Base-by-base conservation (phyloP, 2,888 invertebrate species). In the Megalurothrips usitatus region DNA sequence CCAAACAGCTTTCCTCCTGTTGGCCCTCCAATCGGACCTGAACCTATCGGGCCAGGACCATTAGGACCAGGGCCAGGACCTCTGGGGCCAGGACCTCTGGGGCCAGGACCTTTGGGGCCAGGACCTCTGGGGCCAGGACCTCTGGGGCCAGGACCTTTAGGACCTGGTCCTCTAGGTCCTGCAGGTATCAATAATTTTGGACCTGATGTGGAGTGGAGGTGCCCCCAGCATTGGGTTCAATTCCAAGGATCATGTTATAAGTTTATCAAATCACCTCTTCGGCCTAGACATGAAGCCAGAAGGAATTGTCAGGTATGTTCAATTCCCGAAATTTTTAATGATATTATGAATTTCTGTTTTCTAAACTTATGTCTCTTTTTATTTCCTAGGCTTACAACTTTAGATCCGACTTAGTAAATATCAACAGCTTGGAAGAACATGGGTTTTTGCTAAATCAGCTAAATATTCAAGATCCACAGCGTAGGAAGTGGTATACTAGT, bases 211-310 rank as follows among this genome's bases (percentile, higher is more conserved):
- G 85, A 87, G 81, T 83, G 87, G 78, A 85, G 89, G 85, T 98
- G 98, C 87, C 97, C 97, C 0, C 92, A 93, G 81, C 91, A 95
- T 86, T 98, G 98, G 98, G 88, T 93, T n/a, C 91, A 91, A 49
- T 94, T 91, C 86, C 91, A 92, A 83, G 92, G 93, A 82, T 92
- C 93, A 0, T 98, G 98, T 87, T 97, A 96, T 86, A 92, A 95
- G 80, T 98, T 97, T 85, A 94, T 95, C 4, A 94, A 95, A 85
- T 96, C 96, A 9, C 97, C 97, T 0, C 90, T 92, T 84, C 93
- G 92, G 81, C 92, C 92, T 78, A 92, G 93, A 85, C 92, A 92
- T 84, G 96, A 96, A 84, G 96, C 97, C 0, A 91, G 93, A 84
- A 91, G 91, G 85, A 94, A 95, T 84, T 97, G 97, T 86, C 92